A percentile compares a stretch with the other conserved stretches of the same genome.
Conservation (phyloP, 2,797 vertebrate species). For the Semotilus atromaculatus region DNA sequence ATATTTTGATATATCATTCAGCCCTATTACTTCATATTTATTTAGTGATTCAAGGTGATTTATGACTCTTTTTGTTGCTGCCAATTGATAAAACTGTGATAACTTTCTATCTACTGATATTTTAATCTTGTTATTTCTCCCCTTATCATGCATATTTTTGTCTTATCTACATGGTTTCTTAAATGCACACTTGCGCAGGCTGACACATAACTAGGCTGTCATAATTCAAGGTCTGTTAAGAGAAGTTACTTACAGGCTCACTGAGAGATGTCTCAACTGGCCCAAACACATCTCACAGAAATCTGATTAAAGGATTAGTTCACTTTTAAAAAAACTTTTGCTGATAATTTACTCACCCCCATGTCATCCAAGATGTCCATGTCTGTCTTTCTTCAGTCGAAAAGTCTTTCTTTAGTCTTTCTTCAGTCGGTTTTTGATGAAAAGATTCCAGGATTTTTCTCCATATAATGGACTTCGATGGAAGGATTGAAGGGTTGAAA, state of each 20-base stretch:
- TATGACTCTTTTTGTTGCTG: neutral
- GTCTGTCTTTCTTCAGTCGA: too few species aligned
- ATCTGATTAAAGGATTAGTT: too few species aligned
- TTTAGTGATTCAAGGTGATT: neutral
- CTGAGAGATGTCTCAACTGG: slow-evolving; percentile 26
- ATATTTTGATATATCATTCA: too few species aligned
- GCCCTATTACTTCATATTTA: neutral
- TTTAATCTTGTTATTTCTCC: slow-evolving; percentile 1
- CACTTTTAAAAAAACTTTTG: too few species aligned
- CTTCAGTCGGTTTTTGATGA: too few species aligned
- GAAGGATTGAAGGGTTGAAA: too few species aligned
- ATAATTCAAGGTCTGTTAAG: slow-evolving; percentile 2
- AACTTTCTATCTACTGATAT: neutral
- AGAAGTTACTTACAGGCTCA: neutral
- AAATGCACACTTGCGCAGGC: neutral
- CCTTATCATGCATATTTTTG: neutral
- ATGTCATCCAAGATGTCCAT: too few species aligned
- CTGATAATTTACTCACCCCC: too few species aligned
- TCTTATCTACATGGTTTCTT: slow-evolving; percentile 8
- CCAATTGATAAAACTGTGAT: neutral
- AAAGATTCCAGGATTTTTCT: too few species aligned
- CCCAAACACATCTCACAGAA: slow-evolving; percentile 21
- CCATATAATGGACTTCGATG: too few species aligned
- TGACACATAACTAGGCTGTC: neutral
- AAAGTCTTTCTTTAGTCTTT: too few species aligned